Evolutionary conservation across 2,113 vertebrate genomes (phyloP).

Genomic region (Scophthalmus maximus): DNA sequence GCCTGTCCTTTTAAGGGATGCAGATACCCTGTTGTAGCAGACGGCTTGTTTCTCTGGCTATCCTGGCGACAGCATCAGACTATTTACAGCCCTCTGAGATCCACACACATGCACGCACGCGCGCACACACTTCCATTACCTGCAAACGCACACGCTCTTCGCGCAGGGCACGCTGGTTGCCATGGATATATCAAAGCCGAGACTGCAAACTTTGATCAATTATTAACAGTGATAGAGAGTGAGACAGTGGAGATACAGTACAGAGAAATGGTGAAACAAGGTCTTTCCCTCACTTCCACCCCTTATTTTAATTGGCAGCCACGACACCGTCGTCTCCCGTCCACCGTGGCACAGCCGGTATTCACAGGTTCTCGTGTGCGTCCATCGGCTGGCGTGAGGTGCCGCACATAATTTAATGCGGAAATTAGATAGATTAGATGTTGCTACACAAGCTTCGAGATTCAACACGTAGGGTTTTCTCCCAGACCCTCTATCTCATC

Average conservation of each 20-base stretch:
- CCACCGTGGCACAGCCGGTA: conserved; percentile 3
- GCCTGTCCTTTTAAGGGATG: conserved; percentile 65
- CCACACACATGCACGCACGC: conserved; percentile 7
- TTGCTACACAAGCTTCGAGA: conserved; percentile 34
- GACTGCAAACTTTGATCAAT: conserved; percentile 85
- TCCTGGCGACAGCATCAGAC: conserved; percentile 62
- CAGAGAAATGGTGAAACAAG: conserved; percentile 51
- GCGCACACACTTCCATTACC: neutral
- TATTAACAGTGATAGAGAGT: conserved; percentile 78
- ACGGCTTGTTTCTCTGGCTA: conserved; percentile 58
- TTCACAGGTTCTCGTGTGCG: conserved; percentile 22
- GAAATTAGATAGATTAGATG: conserved; percentile 39
- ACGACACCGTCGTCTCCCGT: conserved; percentile 33
- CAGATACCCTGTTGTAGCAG: conserved; percentile 56
- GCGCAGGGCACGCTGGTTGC: conserved; percentile 71
- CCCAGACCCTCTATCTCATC: conserved; percentile 14
- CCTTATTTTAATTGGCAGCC: conserved; percentile 64
- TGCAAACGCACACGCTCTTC: conserved; percentile 38
- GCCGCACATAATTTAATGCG: conserved; percentile 56
- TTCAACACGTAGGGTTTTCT: conserved; percentile 18
- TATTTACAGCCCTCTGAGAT: conserved; percentile 70
- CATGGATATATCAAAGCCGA: conserved; percentile 82
- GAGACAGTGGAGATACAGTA: conserved; percentile 59
- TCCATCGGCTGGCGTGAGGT: neutral
- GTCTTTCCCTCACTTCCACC: conserved; percentile 60